These are phyloP conservation scores for Acridotheres tristis DNA, from an alignment of 2,797 vertebrate species.

Conservation along the genomic window DNA sequence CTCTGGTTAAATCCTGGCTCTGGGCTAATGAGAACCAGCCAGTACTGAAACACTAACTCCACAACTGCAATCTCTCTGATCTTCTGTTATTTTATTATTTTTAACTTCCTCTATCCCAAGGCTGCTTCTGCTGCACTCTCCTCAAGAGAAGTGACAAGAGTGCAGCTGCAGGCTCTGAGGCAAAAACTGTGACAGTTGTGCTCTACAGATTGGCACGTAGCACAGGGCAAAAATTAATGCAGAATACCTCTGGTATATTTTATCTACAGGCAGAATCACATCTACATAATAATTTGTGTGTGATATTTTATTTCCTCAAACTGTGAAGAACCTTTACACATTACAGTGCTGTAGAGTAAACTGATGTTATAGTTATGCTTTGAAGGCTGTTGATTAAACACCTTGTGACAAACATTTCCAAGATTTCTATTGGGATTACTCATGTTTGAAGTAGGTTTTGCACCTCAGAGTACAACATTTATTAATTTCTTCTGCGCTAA, in stretches of 20 bases:
- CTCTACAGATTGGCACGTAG: background rate
- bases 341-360: background rate
- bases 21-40: background rate
- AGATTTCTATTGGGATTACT: background rate
- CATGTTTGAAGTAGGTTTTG: conserved; percentile 1
- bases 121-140: background rate
- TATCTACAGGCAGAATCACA: background rate
- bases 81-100: background rate
- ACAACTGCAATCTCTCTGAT: background rate
- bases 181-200: background rate
- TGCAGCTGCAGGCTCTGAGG: background rate
- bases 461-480: background rate
- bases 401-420: background rate
- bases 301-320: background rate
- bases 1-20: conserved; percentile 8
- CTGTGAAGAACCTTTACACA: background rate
- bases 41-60: background rate
- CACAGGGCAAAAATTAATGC: background rate
- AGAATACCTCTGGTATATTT: background rate
- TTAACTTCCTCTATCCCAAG: background rate
- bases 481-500: background rate
- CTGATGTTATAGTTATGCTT: background rate
- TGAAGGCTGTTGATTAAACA: background rate
- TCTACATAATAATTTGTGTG: background rate
- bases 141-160: background rate